These are phyloP conservation scores for Nansenia antarctica DNA, from an alignment of 2,113 vertebrate species.

Conservation along the genomic window DNA sequence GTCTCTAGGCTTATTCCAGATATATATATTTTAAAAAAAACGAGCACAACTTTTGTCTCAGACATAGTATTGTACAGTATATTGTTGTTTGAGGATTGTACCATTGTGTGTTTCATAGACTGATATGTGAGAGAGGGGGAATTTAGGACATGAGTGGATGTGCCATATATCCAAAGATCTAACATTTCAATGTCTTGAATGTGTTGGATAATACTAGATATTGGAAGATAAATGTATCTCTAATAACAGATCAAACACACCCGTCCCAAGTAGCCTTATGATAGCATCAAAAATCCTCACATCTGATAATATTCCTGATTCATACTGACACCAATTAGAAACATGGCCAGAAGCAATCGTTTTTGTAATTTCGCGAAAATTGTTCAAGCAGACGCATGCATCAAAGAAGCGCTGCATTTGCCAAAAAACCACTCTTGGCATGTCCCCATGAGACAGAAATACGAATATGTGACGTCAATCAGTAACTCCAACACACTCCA, in stretches of 20 bases:
- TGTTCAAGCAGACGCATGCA: conserved; percentile 26
- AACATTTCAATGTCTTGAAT: neutral
- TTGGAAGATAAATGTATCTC: too few relatives aligned
- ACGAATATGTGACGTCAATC: neutral
- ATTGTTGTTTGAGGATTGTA: neutral
- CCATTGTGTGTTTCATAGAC: neutral
- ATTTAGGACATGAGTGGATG: too few relatives aligned
- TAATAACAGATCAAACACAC: too few relatives aligned
- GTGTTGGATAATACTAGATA: too few relatives aligned
- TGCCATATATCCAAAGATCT: too few relatives aligned
- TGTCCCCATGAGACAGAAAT: neutral
- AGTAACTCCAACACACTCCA: neutral
- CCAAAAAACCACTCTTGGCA: neutral
- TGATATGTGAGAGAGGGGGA: neutral
- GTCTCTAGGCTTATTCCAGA: neutral
- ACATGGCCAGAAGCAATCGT: conserved; percentile 9
- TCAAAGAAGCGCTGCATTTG: conserved; percentile 9
- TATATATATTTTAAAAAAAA: neutral
- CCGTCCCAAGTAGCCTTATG: neutral
- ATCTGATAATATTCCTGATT: conserved; percentile 49
- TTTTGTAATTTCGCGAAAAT: conserved; percentile 16
- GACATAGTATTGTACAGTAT: too few relatives aligned
- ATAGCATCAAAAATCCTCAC: conserved; percentile 25
- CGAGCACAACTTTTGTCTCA: neutral
- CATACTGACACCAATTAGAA: conserved; percentile 9